Percentiles rank a stretch among this genome's conserved stretches.
phyloP scores from a whole-genome alignment of 2,113 vertebrate species.

The Hyla sarda region DNA sequence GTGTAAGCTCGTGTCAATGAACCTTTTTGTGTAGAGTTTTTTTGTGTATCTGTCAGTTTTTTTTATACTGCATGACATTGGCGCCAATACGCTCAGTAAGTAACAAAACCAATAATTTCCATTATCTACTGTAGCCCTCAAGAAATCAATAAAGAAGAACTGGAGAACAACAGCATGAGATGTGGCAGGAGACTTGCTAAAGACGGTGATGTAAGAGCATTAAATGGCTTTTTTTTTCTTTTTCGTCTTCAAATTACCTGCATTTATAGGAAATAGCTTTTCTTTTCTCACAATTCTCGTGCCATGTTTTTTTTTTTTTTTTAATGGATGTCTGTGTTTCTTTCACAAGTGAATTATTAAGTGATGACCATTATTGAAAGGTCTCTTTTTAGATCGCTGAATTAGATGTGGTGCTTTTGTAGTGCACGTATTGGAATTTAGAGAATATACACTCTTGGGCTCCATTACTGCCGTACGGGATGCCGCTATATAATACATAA shows the following conservation, averaged over 20 bases:
- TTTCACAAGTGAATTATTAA: no score
- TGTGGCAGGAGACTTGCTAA: constrained; percentile 94
- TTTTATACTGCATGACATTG: no score
- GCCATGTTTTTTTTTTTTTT: background rate
- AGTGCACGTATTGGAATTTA: background rate
- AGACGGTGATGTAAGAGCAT: constrained; percentile 92
- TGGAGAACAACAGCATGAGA: constrained; percentile 93
- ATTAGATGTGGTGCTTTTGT: background rate
- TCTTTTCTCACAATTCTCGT: background rate
- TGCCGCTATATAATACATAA: no score
- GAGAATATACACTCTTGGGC: background rate
- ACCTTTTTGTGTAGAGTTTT: no score
- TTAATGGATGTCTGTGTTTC: background rate
- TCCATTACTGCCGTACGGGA: background rate
- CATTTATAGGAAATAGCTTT: background rate
- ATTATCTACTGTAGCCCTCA: constrained; percentile 80
- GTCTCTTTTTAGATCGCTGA: background rate
- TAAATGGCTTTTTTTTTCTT: background rate
- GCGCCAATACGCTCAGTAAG: no score
- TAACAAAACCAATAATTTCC: background rate
- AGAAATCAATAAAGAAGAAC: constrained; percentile 92
- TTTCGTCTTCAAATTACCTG: background rate
- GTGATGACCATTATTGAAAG: background rate
- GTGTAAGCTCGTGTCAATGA: no score
- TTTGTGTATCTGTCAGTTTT: no score